phyloP scores from a whole-genome alignment of 2,113 vertebrate genomes.

The Columba livia region DNA sequence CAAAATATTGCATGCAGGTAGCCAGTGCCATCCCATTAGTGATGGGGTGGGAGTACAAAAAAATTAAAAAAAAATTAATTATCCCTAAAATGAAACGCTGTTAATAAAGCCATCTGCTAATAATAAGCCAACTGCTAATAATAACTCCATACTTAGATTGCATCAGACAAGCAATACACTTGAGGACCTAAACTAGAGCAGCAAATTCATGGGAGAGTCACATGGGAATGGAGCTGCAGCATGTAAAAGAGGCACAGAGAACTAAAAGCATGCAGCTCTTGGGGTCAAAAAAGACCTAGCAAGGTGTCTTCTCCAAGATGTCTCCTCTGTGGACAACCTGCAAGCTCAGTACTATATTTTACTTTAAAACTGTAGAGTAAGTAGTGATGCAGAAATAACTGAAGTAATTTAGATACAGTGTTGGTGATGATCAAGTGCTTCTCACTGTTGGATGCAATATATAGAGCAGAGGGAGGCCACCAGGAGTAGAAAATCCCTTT shows the following conservation, averaged over 20 bases:
- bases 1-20: not conserved
- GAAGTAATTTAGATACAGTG: not conserved
- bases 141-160: not conserved
- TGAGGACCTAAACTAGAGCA: not conserved
- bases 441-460: not conserved
- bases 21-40: not conserved
- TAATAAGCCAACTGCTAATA: not conserved
- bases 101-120: not conserved
- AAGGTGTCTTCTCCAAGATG: accelerated
- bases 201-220: not conserved
- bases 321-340: not conserved
- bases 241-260: not conserved
- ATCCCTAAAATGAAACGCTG: not conserved
- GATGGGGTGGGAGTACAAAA: not conserved
- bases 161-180: not conserved
- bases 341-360: not conserved
- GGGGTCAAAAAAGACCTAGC: not conserved
- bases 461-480: not conserved
- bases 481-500: not conserved
- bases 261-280: not conserved
- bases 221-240: not conserved
- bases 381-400: not conserved
- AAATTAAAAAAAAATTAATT: not conserved
- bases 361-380: not conserved
- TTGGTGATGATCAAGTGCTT: not conserved